Percentiles rank a stretch among this genome's conserved stretches.
phyloP scores from a whole-genome alignment of 53 echinoderm and acorn worm species.

The Stichopus horrens region DNA sequence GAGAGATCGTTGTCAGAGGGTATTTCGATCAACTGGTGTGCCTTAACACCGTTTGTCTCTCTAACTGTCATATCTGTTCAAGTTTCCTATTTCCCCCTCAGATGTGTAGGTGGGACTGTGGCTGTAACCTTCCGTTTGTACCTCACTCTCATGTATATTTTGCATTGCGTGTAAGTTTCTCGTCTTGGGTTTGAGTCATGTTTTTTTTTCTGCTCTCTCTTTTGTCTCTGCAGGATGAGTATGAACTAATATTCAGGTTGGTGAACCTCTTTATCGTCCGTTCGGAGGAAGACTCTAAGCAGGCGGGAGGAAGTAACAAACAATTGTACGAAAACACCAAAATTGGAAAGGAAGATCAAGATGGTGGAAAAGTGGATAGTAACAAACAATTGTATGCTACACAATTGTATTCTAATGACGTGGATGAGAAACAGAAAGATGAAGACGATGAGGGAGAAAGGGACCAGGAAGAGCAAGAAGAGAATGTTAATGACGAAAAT shows the following conservation, averaged over 20 bases:
- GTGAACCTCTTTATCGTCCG: slow-evolving; percentile 2
- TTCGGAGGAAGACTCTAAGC: not conserved
- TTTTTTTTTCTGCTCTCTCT: no score
- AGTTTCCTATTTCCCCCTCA: no score
- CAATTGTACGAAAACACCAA: not conserved
- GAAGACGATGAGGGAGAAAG: not conserved
- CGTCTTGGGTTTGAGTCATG: no score
- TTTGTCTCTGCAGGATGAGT: slow-evolving; percentile 5
- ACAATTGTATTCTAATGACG: not conserved
- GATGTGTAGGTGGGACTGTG: no score
- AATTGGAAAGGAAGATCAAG: not conserved
- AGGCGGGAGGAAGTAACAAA: not conserved
- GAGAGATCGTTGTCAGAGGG: no score
- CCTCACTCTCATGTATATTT: no score
- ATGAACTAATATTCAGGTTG: slow-evolving; percentile 20
- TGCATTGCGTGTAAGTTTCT: no score
- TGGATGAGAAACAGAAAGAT: not conserved
- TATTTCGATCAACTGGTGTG: no score
- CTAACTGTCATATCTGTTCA: no score
- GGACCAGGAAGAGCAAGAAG: not conserved
- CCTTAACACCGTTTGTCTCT: no score
- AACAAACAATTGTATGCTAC: not conserved
- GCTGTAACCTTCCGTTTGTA: no score
- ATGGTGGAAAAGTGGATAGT: not conserved
- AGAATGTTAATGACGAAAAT: no score